Base-by-base conservation (phyloP, 2,113 vertebrate species). In the Malurus melanocephalus region DNA sequence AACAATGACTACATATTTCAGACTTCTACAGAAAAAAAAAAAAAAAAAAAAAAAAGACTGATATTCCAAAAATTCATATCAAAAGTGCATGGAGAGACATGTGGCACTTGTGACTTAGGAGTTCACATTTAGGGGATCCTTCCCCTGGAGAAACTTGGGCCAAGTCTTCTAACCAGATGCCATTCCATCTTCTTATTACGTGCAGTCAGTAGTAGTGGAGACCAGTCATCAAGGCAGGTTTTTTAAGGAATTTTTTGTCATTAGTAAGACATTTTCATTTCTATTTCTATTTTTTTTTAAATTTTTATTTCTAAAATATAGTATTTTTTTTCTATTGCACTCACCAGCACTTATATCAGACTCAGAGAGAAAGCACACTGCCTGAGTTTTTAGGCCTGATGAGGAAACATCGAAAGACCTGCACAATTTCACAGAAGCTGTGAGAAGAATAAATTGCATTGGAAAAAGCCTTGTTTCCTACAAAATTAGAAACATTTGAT, bases 161-260 rank as follows among this genome's bases (percentile, higher is more conserved):
- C 66, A 88, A 73, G 3, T 11, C 20, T 88, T 88, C 59, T 22
- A 75, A 65, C 10, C 3, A 61, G 85, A 43, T 38, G 11, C 16
- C 9, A 26, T 45, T 87, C 40, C 5, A 6, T 11, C 5, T 46
- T 6, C 11, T 40, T 59, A 46, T 66, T 78, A 13, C 2, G 28
- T 0, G 1, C 7, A 48, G n/a, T 16, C 28, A 51, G 22, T 26
- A 33, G 38, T n/a, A 57, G 14, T 1, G 7, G 35, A 38, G 16
- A 59, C 19, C 2, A 2, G 19, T 75, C 43, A 57, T 17, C n/a
- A 18, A 2, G 6, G 16, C 26, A 49, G 2, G 3, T 4, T 83
- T 88, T 65, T 33, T 42, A 78, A 52, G 16, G 6, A 53, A 48
- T 27, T 61, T 77, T 86, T 77, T 49, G 27, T 35, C 23, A 16